Base-by-base conservation (phyloP, 2,888 invertebrate genomes). In the Cryptocephalus moraei region DNA sequence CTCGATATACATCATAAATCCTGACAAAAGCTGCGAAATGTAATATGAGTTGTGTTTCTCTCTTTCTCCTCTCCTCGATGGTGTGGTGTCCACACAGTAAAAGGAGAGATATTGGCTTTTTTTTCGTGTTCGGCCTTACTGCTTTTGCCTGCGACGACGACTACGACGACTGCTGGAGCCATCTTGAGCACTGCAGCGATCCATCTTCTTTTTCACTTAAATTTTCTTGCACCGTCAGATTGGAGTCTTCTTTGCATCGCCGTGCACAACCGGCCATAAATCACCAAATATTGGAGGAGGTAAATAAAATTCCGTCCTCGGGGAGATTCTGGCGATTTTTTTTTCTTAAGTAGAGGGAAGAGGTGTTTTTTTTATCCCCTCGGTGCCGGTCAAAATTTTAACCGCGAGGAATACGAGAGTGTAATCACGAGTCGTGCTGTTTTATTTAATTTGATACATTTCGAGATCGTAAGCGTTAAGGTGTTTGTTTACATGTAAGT, bases 1-100 rank as follows among this genome's bases (percentile, higher is more conserved):
- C 59, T 52, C 57, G 56, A 61, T 62, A 63, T 61, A 56, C 62
- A 62, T 61, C 62, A 62, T 60, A 62, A 62, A 64, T 64, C 60
- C 61, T 52, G 12, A 32, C 55, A 60, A 62, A 66, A 68, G 63
- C 66, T 65, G 66, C 61, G 66, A 68, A 67, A 67, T 61, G 65
- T 66, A 66, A 66, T 68, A 66, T 64, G 62, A 65, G 65, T 65
- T 64, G 63, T 66, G 62, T 62, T 63, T 62, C 59, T 60, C 62
- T 61, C 54, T 50, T 54, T 49, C 44, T 46, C 33, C 40, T 49
- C 45, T 58, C 56, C 57, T 57, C 59, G 57, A 56, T 56, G 55
- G 49, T 53, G 62, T 56, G 54, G 53, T 64, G 64, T 63, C 65
- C 66, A 63, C 66, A 63, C 60, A 59, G 57, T 50, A 56, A 55